phyloP scores from a whole-genome alignment of 1,140 invertebrate species.

The Drosophila eugracilis region DNA sequence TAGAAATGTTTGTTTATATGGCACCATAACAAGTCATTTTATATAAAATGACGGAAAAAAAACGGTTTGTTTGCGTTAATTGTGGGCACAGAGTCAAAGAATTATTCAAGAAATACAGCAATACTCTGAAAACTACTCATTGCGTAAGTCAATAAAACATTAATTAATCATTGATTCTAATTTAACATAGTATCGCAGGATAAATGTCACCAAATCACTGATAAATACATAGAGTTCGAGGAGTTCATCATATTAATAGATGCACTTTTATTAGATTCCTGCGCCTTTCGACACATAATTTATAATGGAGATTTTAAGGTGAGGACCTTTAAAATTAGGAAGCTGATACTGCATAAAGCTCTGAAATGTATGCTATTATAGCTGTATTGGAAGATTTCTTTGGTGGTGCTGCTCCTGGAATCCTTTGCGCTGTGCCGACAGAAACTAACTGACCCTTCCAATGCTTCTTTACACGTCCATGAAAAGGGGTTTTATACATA shows the following conservation, averaged over 20 bases:
- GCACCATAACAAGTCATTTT: background rate
- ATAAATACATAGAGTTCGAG: constrained; percentile 96
- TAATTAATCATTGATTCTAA: background rate
- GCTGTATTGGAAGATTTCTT: constrained; percentile 88
- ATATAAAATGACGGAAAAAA: constrained; percentile 31
- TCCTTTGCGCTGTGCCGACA: constrained; percentile 87
- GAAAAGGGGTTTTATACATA: constrained; percentile 86
- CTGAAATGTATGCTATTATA: constrained; percentile 68
- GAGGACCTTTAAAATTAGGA: background rate
- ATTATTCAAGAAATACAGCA: constrained; percentile 89
- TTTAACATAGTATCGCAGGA: constrained; percentile 85
- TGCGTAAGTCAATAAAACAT: constrained; percentile 87
- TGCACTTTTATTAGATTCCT: constrained; percentile 90
- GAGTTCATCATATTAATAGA: constrained; percentile 93
- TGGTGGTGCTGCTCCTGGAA: constrained; percentile 87
- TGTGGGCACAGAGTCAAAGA: constrained; percentile 87
- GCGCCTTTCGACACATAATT: constrained; percentile 93
- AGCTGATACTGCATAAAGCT: background rate
- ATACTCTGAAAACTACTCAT: constrained; percentile 89
- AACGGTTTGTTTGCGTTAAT: constrained; percentile 87
- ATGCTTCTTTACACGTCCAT: constrained; percentile 84
- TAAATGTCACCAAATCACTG: constrained; percentile 90
- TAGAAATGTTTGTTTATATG: constrained; percentile 12
- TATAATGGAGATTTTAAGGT: constrained; percentile 91
- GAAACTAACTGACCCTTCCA: constrained; percentile 67